Percentiles rank a stretch among this genome's conserved stretches.
Evolutionary conservation across 2,113 vertebrate species (phyloP).

Genomic region (Stegastes partitus): DNA sequence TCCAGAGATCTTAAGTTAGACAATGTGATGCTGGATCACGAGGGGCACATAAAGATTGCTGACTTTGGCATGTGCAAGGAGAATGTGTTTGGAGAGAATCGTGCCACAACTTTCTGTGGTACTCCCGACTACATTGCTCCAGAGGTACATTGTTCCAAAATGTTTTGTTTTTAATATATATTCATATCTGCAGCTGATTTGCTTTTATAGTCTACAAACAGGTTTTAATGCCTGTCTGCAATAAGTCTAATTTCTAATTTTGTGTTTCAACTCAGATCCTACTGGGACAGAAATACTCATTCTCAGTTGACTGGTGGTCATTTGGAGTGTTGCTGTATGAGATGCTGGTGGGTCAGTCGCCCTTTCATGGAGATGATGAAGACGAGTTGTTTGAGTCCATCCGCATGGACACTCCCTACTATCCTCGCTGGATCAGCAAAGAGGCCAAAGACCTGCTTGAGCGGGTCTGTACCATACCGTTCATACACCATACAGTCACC

Average conservation of each 20-base stretch:
- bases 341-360: slow-evolving; percentile 98
- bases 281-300: slow-evolving; percentile 93
- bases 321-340: slow-evolving; percentile 97
- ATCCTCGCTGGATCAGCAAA: slow-evolving; percentile 97
- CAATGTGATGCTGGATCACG: slow-evolving; percentile 95
- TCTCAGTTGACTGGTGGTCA: slow-evolving; percentile 99
- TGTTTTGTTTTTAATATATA: slow-evolving; percentile 8
- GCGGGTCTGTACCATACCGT: slow-evolving; percentile 82
- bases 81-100: slow-evolving; percentile 90
- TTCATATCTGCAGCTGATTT: not conserved
- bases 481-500: not conserved
- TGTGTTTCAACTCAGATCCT: slow-evolving; percentile 87
- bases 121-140: slow-evolving; percentile 98
- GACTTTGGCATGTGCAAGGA: slow-evolving; percentile 99
- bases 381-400: slow-evolving; percentile 98
- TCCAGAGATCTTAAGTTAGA: slow-evolving; percentile 97
- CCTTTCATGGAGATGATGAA: slow-evolving; percentile 98
- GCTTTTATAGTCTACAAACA: not conserved
- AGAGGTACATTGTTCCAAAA: slow-evolving; percentile 72
- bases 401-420: slow-evolving; percentile 94
- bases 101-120: slow-evolving; percentile 96
- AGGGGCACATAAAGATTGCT: slow-evolving; percentile 97
- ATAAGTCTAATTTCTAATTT: not conserved
- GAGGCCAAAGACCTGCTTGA: slow-evolving; percentile 96
- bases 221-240: not conserved